Base-by-base conservation (phyloP, 2,797 vertebrate genomes). In the Lithobates pipiens region DNA sequence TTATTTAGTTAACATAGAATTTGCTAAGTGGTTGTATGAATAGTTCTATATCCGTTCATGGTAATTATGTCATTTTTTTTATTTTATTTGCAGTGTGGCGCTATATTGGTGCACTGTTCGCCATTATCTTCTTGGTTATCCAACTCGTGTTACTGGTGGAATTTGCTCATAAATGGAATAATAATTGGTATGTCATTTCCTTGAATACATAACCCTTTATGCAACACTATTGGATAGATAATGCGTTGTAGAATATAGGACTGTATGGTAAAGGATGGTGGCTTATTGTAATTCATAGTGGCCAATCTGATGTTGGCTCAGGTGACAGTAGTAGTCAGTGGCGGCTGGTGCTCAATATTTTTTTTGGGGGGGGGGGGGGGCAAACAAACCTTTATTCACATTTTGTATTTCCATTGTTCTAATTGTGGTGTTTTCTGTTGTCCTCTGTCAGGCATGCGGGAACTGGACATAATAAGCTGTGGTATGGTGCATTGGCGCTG, bases 141-240 rank as follows among this genome's bases (percentile, higher is more conserved):
- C 98, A 99, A 90, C 96, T 99, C 80, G 93, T 96, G 91, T 90
- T 99, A 80, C 93, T 99, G 83, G 96, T 99, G 91, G 96, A 99
- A 91, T 99, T 99, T 32, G 97, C 98, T 11, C 98, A 99, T 91
- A 96, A 97, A 88, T 99, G 98, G 98, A 99, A 99, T 93, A 98
- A 97, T 93, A 99, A 99, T 92, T 99, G 98, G 98, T 99, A 94
- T 90, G 96, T 93, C 36, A 80, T 36, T 8, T 27, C 63, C 83
- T 50, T 16, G 32, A 67, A 74, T 10, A 36, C 9, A 25, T 18
- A 11, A 36, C n/a, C 1, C 25, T 77, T 54, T n/a, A 7, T 76
- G 6, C 34, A 10, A 57, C 15, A 50, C 13, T 1, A 76, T 4
- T 57, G n/a, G 29, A 13, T 54, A 16, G 27, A 13, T 21, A 13